Evolutionary conservation across 2,797 vertebrate species (phyloP), one percentile per base, ranked within the genome.

Genomic region (Eulemur coronatus): DNA sequence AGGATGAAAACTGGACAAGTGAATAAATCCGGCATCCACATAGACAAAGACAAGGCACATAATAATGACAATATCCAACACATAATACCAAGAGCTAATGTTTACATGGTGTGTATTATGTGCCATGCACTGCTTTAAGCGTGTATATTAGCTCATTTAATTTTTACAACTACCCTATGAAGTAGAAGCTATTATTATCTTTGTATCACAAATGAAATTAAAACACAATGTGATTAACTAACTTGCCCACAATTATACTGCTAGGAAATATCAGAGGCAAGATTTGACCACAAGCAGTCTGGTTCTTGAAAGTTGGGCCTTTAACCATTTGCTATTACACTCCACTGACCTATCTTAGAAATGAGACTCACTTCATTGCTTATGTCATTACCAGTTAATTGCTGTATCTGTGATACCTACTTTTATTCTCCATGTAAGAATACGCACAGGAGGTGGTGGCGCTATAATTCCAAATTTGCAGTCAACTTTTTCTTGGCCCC

Each of bases 201-300:
- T 73, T 63, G 20, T 72, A 72, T 95, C 95, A 24, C n/a, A 91
- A 95, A 79, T 61, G 57, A 96, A 84, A 89, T 89, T 72, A 84
- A 94, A 95, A 55, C 59, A 17, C 17, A 80, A 50, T 24, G 20
- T n/a, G 38, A 84, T 86, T 80, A 84, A 84, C 35, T 48, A 84
- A 94, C 20, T 89, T 75, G 13, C 2, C 22, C n/a, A 28, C 33
- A 8, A 76, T 63, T 59, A 55, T 4, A 52, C 33, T 59, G n/a
- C 48, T 94, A 26, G 33, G 30, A 96, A 92, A 72, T 76, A 65
- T 17, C 69, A 89, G 59, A 94, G 38, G 2, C 75, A 35, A 84
- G 70, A 88, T 88, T 63, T 84, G 55, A 92, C 87, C n/a, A 50
- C 73, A 33, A 35, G 33, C 30, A 18, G 3, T 33, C 15, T 48